phyloP scores from a whole-genome alignment of 2,797 vertebrate genomes.

The Melanotaenia parkinsoni region DNA sequence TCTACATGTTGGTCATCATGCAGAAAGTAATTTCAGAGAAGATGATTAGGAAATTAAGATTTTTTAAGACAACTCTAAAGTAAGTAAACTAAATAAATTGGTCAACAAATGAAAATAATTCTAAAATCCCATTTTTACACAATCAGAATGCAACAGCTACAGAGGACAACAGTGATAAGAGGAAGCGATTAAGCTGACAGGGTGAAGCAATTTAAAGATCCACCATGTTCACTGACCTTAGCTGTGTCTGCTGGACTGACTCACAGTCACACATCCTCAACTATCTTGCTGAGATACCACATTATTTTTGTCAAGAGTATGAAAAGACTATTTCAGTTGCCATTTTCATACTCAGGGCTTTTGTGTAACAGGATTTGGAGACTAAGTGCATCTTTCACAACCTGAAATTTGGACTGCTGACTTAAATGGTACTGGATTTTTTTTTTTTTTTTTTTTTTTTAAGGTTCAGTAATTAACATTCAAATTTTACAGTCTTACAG shows the following conservation, averaged over 20 bases:
- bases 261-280: constrained; percentile 69
- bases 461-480: constrained; percentile 26
- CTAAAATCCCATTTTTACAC: background rate
- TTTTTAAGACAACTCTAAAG: background rate
- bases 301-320: constrained; percentile 40
- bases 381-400: constrained; percentile 46
- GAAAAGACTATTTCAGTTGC: constrained; percentile 14
- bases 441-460: background rate
- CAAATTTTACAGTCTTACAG: background rate
- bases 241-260: constrained; percentile 53
- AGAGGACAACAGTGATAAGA: constrained; percentile 46
- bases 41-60: background rate
- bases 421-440: background rate
- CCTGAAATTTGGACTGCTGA: constrained; percentile 29
- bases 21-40: background rate
- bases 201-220: constrained; percentile 55
- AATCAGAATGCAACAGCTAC: constrained; percentile 20
- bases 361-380: constrained; percentile 23
- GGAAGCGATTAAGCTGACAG: constrained; percentile 44
- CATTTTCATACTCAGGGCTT: constrained; percentile 19
- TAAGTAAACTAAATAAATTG: background rate
- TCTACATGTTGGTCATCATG: background rate
- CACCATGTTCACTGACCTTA: constrained; percentile 43
- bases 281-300: constrained; percentile 48
- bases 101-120: constrained; percentile 28